phyloP scores from a whole-genome alignment of 2,797 vertebrate species.

The Discoglossus pictus region DNA sequence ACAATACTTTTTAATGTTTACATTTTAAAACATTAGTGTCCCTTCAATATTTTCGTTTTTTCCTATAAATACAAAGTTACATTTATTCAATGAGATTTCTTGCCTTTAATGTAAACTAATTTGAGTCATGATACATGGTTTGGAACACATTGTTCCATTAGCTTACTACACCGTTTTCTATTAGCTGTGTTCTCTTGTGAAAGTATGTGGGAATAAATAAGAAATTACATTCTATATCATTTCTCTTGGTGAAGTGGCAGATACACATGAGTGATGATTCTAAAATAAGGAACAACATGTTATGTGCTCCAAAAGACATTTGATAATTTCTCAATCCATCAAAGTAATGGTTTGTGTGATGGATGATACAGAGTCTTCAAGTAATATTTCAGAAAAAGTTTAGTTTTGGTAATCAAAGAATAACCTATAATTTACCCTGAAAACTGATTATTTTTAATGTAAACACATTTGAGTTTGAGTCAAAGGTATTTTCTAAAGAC shows the following conservation, averaged over 20 bases:
- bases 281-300: slow-evolving; percentile 49
- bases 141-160: slow-evolving; percentile 35
- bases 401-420: slow-evolving; percentile 19
- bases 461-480: no score
- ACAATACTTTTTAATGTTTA: no score
- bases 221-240: slow-evolving; percentile 44
- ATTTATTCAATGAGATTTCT: slow-evolving; percentile 19
- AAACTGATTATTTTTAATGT: no score
- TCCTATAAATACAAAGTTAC: not conserved
- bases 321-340: slow-evolving; percentile 49
- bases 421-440: slow-evolving; percentile 19
- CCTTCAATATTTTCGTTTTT: no score
- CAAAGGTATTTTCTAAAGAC: no score
- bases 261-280: slow-evolving; percentile 44
- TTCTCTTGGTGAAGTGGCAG: slow-evolving; percentile 37
- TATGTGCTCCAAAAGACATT: slow-evolving; percentile 47
- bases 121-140: slow-evolving; percentile 28
- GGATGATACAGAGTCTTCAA: slow-evolving; percentile 26
- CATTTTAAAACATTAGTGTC: no score
- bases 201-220: slow-evolving; percentile 43
- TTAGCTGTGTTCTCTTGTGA: slow-evolving; percentile 34
- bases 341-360: slow-evolving; percentile 41
- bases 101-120: slow-evolving; percentile 24
- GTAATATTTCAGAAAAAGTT: slow-evolving; percentile 12
- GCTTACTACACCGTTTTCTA: slow-evolving; percentile 26